Evolutionary conservation across 1,140 invertebrate species (phyloP).

Genomic region (Homalodisca vitripennis): DNA sequence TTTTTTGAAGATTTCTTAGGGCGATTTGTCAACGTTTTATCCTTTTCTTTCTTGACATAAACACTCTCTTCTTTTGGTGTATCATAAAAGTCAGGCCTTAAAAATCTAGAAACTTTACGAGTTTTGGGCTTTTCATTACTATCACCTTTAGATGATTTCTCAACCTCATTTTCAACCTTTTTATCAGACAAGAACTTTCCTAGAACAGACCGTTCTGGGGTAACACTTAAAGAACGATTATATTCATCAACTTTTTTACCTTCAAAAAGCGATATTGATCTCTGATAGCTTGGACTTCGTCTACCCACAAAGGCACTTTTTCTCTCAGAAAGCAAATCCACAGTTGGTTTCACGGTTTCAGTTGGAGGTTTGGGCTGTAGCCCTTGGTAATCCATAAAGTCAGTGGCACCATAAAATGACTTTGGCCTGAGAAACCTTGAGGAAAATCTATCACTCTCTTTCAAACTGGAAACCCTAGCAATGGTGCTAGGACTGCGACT

Average conservation of each 20-base stretch:
- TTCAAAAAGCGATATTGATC: slow-evolving; percentile 25
- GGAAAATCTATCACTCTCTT: not conserved
- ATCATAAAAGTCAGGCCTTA: slow-evolving; percentile 77
- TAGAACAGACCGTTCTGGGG: slow-evolving; percentile 27
- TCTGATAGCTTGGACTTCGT: slow-evolving; percentile 27
- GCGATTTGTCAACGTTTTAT: slow-evolving; percentile 44
- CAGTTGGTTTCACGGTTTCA: not conserved
- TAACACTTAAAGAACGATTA: slow-evolving; percentile 23
- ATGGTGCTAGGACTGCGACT: not conserved
- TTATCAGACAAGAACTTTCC: slow-evolving; percentile 27
- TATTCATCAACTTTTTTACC: not conserved
- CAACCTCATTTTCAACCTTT: slow-evolving; percentile 16
- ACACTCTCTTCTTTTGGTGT: slow-evolving; percentile 65
- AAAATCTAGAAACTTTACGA: slow-evolving; percentile 65
- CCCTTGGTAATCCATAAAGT: not conserved
- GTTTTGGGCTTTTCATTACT: slow-evolving; percentile 18
- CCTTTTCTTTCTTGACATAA: slow-evolving; percentile 58
- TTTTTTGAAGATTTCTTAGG: slow-evolving; percentile 5
- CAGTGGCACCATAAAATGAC: not conserved
- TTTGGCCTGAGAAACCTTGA: slow-evolving; percentile 12
- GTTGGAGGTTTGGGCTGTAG: not conserved
- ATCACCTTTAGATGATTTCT: not conserved
- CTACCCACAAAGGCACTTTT: slow-evolving; percentile 8
- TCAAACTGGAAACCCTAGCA: not conserved
- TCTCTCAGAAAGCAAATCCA: not conserved